Conservation (phyloP, 2,113 vertebrate species). For the Calyptommatus sinebrachiatus region DNA sequence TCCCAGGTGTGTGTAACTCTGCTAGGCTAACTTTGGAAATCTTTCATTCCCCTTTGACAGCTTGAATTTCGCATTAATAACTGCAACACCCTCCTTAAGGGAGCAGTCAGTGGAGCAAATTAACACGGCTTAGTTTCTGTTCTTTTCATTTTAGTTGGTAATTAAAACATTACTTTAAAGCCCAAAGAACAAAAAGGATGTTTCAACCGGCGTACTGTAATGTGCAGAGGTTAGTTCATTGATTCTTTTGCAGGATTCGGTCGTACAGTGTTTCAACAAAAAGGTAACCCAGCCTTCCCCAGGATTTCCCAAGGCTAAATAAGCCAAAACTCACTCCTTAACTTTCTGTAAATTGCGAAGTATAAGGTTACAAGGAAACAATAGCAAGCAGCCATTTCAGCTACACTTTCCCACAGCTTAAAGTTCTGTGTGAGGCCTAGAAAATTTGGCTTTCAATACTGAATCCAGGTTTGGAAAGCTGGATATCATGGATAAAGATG, state of each 20-base stretch:
- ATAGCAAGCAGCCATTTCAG: slow-evolving; percentile 68
- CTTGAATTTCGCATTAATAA: slow-evolving; percentile 18
- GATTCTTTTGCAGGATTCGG: slow-evolving; percentile 48
- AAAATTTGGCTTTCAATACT: slow-evolving; percentile 75
- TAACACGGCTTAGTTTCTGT: not conserved
- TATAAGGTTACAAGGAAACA: slow-evolving; percentile 72
- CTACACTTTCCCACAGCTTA: slow-evolving; percentile 71
- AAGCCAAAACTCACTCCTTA: slow-evolving; percentile 56
- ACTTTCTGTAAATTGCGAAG: slow-evolving; percentile 63
- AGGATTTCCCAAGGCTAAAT: slow-evolving; percentile 50
- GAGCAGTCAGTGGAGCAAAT: slow-evolving; percentile 1
- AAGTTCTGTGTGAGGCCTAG: slow-evolving; percentile 65
- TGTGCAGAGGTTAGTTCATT: slow-evolving; percentile 32
- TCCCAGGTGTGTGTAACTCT: not conserved
- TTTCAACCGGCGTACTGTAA: slow-evolving; percentile 13
- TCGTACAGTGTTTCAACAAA: slow-evolving; percentile 27
- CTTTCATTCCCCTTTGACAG: slow-evolving; percentile 5
- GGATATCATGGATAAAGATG: slow-evolving; percentile 67
- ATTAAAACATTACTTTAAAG: slow-evolving; percentile 20
- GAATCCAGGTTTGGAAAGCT: slow-evolving; percentile 71
- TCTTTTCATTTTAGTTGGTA: slow-evolving; percentile 10
- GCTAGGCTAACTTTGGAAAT: not conserved
- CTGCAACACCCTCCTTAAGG: slow-evolving; percentile 7
- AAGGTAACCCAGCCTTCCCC: slow-evolving; percentile 52
- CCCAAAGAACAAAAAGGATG: not conserved